Evolutionary conservation across 2,888 invertebrate species (phyloP).

Genomic region (Drosophila kambysellisi): DNA sequence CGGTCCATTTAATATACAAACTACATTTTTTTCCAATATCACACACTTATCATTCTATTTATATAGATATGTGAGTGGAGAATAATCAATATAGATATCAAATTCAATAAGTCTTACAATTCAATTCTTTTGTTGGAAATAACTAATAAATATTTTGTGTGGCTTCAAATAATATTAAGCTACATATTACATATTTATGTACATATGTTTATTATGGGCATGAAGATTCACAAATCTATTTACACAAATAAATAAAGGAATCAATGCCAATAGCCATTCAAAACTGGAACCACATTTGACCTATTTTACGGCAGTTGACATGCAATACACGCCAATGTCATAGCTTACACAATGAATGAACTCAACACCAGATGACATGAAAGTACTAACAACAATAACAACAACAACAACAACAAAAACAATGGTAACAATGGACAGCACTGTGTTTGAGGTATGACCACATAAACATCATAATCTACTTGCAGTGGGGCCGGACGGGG

Average conservation of each 20-base stretch:
- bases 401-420: not conserved
- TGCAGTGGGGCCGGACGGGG: conserved; percentile 14
- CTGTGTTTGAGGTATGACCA: conserved; percentile 14
- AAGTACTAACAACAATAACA: conserved; percentile 2
- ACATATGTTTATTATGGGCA: not conserved
- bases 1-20: not conserved
- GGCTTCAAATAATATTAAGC: not conserved
- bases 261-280: not conserved
- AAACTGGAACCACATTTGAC: conserved; percentile 28
- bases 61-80: not conserved
- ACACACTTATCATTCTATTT: too few relatives aligned
- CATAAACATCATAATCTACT: conserved; percentile 38
- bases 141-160: not conserved
- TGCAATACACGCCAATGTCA: conserved; percentile 36
- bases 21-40: not conserved
- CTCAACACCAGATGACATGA: conserved; percentile 13
- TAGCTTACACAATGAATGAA: conserved; percentile 16
- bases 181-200: not conserved
- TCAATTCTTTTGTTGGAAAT: not conserved
- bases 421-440: conserved; percentile 3
- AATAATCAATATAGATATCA: not conserved
- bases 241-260: not conserved
- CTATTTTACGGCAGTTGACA: conserved; percentile 40
- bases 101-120: not conserved
- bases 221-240: not conserved